Evolutionary conservation across 2,797 vertebrate species (phyloP), one percentile per base, ranked within the genome.

Genomic region (Trachurus trachurus): DNA sequence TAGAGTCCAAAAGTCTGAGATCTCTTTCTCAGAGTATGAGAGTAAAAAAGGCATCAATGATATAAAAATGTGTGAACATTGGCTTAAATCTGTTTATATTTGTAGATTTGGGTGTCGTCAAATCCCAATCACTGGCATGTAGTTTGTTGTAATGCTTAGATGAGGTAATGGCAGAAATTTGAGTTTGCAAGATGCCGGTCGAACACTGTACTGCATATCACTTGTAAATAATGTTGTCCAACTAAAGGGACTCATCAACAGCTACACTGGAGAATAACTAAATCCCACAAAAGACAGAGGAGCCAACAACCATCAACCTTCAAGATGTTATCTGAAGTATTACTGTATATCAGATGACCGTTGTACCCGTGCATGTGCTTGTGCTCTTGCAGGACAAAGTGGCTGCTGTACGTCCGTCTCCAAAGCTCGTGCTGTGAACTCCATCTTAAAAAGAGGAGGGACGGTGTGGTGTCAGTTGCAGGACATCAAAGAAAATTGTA

Each of bases 401-500:
- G 45, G 78, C 1, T 79, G 72, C 26, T 88, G 75, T 9, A 63
- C 21, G 0, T 4, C 45, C 11, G 54, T 59, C 19, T 58, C 59
- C 16, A 40, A 66, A 59, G 6, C 40, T 4, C 1, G 2, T 9
- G 12, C 19, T 10, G 67, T 83, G 61, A 74, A 29, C 8, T 40
- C 45, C 15, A 50, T 76, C 5, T 4, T 21, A 0, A 29, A 17
- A 26, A 53, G 2, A 29, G 39, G 22, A 22, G 15, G 21, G 1
- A 2, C 0, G 2, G 64, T 73, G 45, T 15, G 10, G 31, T 81
- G 78, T 39, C 9, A 0, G 4, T 12, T 0, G 54, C 83, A 71
- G 53, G 7, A 1, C 1, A 80, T 82, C 44, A 72, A 26, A 2
- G 69, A 79, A 13, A 37, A 6, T 6, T 69, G 76, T 58, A 70